Conservation (phyloP, 1,140 invertebrate species). For the Goniozus legneri region DNA sequence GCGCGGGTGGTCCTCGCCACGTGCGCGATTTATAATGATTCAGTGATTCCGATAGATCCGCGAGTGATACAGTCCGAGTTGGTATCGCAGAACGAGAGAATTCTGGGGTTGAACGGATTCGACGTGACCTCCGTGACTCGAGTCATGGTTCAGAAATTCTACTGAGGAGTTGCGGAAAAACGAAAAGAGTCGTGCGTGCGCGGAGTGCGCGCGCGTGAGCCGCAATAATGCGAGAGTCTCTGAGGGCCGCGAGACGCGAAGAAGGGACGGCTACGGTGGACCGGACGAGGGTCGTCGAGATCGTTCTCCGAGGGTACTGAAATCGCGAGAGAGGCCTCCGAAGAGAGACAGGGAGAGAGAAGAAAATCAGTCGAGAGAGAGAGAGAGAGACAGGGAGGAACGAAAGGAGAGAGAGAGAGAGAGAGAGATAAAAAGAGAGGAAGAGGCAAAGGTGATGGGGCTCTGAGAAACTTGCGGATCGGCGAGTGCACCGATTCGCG, state of each 20-base stretch:
- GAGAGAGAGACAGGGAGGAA: neutral
- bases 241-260: no score
- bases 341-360: no score
- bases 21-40: no score
- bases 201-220: no score
- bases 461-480: neutral
- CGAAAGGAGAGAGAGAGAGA: conserved; percentile 6
- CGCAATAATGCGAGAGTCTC: conserved; percentile 33
- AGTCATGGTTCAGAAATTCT: conserved; percentile 24
- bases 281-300: neutral
- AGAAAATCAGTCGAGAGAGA: neutral
- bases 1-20: no score
- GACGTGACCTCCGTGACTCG: conserved; percentile 21
- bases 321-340: neutral
- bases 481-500: no score
- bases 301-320: neutral
- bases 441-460: conserved; percentile 7
- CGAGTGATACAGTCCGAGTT: no score
- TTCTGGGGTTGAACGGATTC: no score
- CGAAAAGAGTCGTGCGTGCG: no score
- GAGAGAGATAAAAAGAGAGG: neutral
- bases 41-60: no score
- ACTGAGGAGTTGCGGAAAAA: conserved; percentile 11
- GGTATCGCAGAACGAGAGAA: no score
- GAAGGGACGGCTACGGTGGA: neutral